Conservation (phyloP, 2,888 invertebrate genomes). For the Lithophane ornitopus region DNA sequence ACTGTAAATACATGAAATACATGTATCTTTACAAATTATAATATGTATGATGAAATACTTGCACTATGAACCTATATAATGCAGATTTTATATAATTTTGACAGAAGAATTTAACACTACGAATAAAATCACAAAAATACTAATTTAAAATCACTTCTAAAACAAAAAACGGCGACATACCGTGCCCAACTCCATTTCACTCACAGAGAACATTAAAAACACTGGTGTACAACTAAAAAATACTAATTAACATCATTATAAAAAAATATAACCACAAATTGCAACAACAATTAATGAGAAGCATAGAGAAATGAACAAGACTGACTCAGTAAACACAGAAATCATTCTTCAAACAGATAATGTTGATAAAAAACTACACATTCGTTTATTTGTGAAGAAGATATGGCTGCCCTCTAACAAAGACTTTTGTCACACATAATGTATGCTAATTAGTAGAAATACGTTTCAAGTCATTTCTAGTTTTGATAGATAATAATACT, state of each 20-base stretch:
- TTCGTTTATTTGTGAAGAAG: slow-evolving; percentile 40
- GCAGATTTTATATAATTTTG: neutral
- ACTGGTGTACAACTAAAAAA: slow-evolving; percentile 9
- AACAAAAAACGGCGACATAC: slow-evolving; percentile 44
- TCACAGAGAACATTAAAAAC: slow-evolving; percentile 9
- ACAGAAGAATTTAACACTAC: neutral
- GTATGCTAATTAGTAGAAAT: neutral
- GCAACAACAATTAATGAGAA: slow-evolving; percentile 28
- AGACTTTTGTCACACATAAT: slow-evolving; percentile 29
- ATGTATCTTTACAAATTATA: neutral
- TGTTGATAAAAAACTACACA: slow-evolving; percentile 49
- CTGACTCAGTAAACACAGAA: slow-evolving; percentile 47
- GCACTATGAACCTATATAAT: neutral
- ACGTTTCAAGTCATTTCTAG: slow-evolving; percentile 13
- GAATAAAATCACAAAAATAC: neutral
- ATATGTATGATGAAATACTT: neutral
- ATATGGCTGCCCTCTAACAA: slow-evolving; percentile 30
- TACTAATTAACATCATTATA: slow-evolving; percentile 34
- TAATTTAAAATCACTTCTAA: neutral
- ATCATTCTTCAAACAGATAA: slow-evolving; percentile 68
- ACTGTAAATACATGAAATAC: neutral
- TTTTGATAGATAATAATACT: slow-evolving; percentile 13
- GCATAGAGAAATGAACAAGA: slow-evolving; percentile 17
- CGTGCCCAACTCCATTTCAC: slow-evolving; percentile 62
- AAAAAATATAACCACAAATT: slow-evolving; percentile 44